phyloP scores from a whole-genome alignment of 1,140 invertebrate genomes.

The Drosophila miranda region DNA sequence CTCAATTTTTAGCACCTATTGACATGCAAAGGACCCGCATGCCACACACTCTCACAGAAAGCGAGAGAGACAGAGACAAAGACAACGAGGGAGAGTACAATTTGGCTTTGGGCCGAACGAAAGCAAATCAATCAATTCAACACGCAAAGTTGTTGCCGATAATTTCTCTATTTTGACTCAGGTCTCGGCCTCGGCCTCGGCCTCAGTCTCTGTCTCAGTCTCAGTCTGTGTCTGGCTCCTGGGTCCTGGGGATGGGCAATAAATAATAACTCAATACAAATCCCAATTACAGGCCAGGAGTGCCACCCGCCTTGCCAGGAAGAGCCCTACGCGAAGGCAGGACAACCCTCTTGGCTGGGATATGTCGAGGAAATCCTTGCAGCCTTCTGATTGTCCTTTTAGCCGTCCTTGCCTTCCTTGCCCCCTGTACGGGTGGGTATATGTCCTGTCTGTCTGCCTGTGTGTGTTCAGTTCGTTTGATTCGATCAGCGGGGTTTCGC shows the following conservation, averaged over 20 bases:
- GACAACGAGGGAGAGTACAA: slow-evolving; percentile 19
- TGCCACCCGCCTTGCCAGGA: slow-evolving; percentile 68
- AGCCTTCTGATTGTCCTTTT: slow-evolving; percentile 69
- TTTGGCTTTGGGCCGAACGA: slow-evolving; percentile 33
- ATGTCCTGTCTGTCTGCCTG: slow-evolving; percentile 18
- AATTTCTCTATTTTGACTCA: slow-evolving; percentile 78
- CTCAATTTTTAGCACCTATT: slow-evolving; percentile 78
- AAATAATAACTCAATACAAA: slow-evolving; percentile 82
- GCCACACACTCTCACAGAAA: slow-evolving; percentile 14
- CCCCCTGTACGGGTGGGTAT: slow-evolving; percentile 8
- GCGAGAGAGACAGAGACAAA: slow-evolving; percentile 34
- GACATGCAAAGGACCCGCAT: slow-evolving; percentile 72
- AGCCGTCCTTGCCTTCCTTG: slow-evolving; percentile 70
- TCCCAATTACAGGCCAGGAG: slow-evolving; percentile 73
- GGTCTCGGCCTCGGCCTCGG: too few relatives aligned
- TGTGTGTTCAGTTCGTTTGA: slow-evolving; percentile 76
- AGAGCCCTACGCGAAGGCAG: slow-evolving; percentile 30
- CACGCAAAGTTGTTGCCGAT: slow-evolving; percentile 74
- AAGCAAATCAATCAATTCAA: slow-evolving; percentile 78
- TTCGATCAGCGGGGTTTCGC: slow-evolving; percentile 82
- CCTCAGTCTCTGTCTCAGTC: too few relatives aligned
- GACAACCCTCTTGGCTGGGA: slow-evolving; percentile 44
- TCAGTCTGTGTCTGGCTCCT: not conserved
- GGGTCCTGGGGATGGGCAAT: slow-evolving; percentile 49
- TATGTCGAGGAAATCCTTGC: slow-evolving; percentile 49